phyloP scores from a whole-genome alignment of 2,113 vertebrate genomes.

The Gopherus evgoodei region DNA sequence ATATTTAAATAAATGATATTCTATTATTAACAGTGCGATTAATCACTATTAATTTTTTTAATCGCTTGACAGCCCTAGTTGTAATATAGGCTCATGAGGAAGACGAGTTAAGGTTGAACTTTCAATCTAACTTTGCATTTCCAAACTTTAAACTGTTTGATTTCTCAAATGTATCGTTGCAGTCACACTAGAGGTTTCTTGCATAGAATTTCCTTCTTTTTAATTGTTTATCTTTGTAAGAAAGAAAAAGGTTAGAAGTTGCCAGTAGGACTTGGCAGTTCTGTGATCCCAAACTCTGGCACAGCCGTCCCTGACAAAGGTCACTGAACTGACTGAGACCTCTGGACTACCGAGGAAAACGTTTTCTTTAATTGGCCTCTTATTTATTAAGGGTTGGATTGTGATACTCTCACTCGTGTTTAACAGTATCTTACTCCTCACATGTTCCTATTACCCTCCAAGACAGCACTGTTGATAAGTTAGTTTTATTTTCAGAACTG shows the following conservation, averaged over 20 bases:
- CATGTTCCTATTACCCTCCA: constrained; percentile 19
- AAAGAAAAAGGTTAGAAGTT: background rate
- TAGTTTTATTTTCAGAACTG: constrained; percentile 62
- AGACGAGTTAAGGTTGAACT: background rate
- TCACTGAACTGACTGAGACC: background rate
- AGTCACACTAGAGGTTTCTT: background rate
- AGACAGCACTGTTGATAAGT: constrained; percentile 54
- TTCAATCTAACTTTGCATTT: background rate
- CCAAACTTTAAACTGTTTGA: background rate
- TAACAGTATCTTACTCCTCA: background rate
- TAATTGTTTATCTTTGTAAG: background rate
- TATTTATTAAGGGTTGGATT: background rate
- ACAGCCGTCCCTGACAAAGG: accelerated
- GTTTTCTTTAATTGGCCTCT: background rate
- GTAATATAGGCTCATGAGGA: background rate
- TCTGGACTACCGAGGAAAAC: background rate
- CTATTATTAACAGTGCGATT: too few species aligned
- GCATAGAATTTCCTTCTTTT: background rate
- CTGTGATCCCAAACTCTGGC: background rate
- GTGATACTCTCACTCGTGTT: background rate
- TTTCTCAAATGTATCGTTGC: background rate
- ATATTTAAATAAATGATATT: too few species aligned
- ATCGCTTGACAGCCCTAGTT: too few species aligned
- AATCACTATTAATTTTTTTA: too few species aligned
- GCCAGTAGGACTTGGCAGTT: background rate